Evolutionary conservation across 2,888 invertebrate species (phyloP).

Genomic region (Flexamia atlantica): DNA sequence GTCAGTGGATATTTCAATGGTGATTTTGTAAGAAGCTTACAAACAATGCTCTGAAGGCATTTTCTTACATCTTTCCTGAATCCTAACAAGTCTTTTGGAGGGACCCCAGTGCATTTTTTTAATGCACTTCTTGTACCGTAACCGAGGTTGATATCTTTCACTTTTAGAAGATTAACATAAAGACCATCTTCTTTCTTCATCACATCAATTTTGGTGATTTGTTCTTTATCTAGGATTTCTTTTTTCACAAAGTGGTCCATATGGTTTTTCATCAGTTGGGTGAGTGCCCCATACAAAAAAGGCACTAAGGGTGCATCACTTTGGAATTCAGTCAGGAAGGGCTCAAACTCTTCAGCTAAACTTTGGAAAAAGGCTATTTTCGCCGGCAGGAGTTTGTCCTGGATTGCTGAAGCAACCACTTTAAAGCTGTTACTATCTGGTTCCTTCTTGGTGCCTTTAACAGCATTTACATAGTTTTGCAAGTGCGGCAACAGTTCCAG

Average conservation of each 20-base stretch:
- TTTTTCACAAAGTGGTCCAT: slow-evolving; percentile 30
- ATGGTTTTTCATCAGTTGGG: not conserved
- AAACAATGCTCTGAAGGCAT: slow-evolving; percentile 25
- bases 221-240: not conserved
- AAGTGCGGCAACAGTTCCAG: not conserved
- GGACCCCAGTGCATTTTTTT: slow-evolving; percentile 6
- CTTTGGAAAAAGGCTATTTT: slow-evolving; percentile 64
- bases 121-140: slow-evolving; percentile 21
- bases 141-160: slow-evolving; percentile 38
- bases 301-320: slow-evolving; percentile 62
- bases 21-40: slow-evolving; percentile 10
- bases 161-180: not conserved
- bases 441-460: slow-evolving; percentile 29
- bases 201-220: slow-evolving; percentile 15
- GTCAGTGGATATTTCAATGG: slow-evolving; percentile 39
- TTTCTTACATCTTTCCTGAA: slow-evolving; percentile 46
- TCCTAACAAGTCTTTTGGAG: not conserved
- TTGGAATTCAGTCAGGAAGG: slow-evolving; percentile 62
- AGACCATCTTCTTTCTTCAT: slow-evolving; percentile 30
- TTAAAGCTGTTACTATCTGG: slow-evolving; percentile 17
- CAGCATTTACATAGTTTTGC: too few species aligned
- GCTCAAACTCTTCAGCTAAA: slow-evolving; percentile 63
- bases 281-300: slow-evolving; percentile 52
- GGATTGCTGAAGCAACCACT: slow-evolving; percentile 24
- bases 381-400: slow-evolving; percentile 61